Base-by-base conservation (phyloP, 1,140 invertebrate species). In the Drosophila suzukii region DNA sequence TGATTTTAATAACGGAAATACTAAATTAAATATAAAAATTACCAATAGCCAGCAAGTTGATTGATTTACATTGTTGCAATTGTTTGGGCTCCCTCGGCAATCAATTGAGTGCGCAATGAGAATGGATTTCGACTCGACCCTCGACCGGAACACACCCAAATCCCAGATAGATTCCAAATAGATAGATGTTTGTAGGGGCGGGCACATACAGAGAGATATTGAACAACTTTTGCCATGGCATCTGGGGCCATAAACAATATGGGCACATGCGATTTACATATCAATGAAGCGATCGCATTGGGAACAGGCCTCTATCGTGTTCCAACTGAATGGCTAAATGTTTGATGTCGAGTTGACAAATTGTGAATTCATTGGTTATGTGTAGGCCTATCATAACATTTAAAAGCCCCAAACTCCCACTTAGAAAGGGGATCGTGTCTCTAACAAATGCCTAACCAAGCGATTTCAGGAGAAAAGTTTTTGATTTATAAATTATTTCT, bases 11-110 rank as follows among this genome's bases (percentile, higher is more conserved):
- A 81, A 78, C 75, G 82, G 75, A 86, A 81, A 81, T 85, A 85
- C 75, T 81, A 86, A 81, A 79, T 85, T 86, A 86, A 81, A 85
- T 83, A 84, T 83, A 76, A 73, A 83, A 83, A 72, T 83, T 78
- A 34, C 58, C 77, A 75, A 72, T 61, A 70, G 56, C 57, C 61
- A 72, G 20, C 60, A 8, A 67, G 44, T 67, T 83, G 81, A 83
- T 83, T 83, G 80, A 67, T 73, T 83, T 84, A 66, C 80, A 75
- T 79, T 83, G 79, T 82, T 74, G 73, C 78, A 74, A 81, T 81
- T 81, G 73, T 66, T 66, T 24, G 58, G 24, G 24, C 46, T 41
- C 12, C 24, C 43, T 36, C 15, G 38, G 32, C 43, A 51, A 56
- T 58, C 51, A 27, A 67, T 38, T 71, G 43, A 70, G 34, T 58